phyloP scores from a whole-genome alignment of 2,797 vertebrate genomes.

The Thripadectes ignobilis region DNA sequence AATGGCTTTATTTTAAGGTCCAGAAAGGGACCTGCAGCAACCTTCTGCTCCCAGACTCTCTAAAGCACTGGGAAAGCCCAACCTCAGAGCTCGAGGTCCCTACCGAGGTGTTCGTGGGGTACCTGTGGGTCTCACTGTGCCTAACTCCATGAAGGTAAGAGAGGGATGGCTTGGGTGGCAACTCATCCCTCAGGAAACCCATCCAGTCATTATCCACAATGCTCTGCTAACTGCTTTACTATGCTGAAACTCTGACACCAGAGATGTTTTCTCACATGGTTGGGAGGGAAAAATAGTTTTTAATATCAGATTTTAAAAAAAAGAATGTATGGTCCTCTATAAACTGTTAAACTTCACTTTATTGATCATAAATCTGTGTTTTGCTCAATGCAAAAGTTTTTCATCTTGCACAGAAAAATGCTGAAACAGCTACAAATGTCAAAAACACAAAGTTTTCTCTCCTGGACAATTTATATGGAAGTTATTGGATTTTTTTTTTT shows the following conservation, averaged over 20 bases:
- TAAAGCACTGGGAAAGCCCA: neutral
- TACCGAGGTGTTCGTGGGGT: neutral
- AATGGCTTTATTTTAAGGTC: neutral
- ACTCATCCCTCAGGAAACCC: neutral
- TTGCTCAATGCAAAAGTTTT: conserved; percentile 85
- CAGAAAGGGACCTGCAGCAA: neutral
- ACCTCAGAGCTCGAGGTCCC: rapidly evolving
- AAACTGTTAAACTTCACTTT: conserved; percentile 82
- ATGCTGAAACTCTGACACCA: conserved; percentile 44
- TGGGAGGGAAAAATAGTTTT: conserved; percentile 75
- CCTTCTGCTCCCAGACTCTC: neutral
- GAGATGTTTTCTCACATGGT: conserved; percentile 37
- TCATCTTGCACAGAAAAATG: conserved; percentile 80
- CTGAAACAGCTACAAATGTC: conserved; percentile 80
- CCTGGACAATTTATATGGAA: conserved; percentile 81
- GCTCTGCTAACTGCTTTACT: conserved; percentile 37
- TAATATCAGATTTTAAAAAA: conserved; percentile 73
- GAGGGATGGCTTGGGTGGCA: neutral
- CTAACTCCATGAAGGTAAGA: neutral
- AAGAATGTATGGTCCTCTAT: conserved; percentile 74
- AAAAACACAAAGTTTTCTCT: conserved; percentile 82
- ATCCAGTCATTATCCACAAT: neutral
- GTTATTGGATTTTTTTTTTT: conserved; percentile 78
- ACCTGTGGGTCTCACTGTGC: neutral
- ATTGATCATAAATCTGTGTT: conserved; percentile 85